Evolutionary conservation across 2,797 vertebrate species (phyloP).

Genomic region (Brotogeris chrysoptera): DNA sequence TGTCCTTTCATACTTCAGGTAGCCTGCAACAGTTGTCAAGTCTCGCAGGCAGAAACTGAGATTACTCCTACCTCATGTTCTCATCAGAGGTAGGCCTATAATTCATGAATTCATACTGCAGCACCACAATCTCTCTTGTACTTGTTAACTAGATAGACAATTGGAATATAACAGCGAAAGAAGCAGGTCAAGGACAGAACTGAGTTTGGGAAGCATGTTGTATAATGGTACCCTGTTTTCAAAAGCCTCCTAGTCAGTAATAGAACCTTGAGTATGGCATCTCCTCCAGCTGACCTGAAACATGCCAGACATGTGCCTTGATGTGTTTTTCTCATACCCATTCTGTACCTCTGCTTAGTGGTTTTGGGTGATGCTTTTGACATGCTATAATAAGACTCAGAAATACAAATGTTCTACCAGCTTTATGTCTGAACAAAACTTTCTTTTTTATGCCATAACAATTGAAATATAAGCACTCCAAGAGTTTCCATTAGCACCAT

Average conservation of each 20-base stretch:
- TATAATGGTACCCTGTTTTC: neutral
- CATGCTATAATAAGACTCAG: neutral
- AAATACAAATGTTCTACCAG: neutral
- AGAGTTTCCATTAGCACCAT: neutral
- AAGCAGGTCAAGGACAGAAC: neutral
- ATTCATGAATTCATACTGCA: neutral
- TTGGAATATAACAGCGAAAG: neutral
- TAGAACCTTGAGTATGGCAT: neutral
- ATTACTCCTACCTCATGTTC: neutral
- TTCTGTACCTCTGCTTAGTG: neutral
- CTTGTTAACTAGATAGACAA: neutral
- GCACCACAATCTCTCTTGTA: neutral
- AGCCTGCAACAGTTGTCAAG: neutral
- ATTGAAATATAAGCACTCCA: neutral
- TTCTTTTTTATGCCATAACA: neutral
- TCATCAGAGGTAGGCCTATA: neutral
- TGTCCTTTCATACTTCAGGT: neutral
- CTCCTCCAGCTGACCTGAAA: neutral
- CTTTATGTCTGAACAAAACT: rapidly evolving
- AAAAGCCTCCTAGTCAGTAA: neutral
- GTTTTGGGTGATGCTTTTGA: neutral
- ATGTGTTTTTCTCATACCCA: neutral
- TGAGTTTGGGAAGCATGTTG: neutral
- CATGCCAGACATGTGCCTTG: rapidly evolving
- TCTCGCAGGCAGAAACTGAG: neutral